These are phyloP conservation scores for Atherinomorus stipes DNA, from an alignment of 2,113 vertebrate species.

Conservation along the genomic window DNA sequence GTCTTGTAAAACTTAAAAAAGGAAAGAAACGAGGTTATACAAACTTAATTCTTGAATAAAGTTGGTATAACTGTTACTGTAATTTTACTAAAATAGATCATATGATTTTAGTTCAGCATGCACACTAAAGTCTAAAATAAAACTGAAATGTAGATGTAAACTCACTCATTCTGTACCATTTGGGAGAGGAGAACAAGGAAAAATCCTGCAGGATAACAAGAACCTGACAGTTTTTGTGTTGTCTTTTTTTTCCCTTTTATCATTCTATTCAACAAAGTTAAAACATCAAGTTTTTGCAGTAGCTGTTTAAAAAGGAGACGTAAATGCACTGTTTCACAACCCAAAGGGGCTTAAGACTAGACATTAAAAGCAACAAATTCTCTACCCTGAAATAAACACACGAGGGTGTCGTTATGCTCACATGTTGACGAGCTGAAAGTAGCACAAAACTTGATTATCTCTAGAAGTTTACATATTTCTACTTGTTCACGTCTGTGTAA, in stretches of 20 bases:
- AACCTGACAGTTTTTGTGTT: constrained; percentile 25
- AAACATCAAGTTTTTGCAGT: constrained; percentile 30
- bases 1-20: constrained; percentile 78
- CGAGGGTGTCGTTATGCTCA: constrained; percentile 10
- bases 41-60: constrained; percentile 60
- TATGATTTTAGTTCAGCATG: constrained; percentile 40
- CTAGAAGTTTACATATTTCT: constrained; percentile 35
- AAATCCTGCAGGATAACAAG: constrained; percentile 23
- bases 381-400: constrained; percentile 24
- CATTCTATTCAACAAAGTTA: constrained; percentile 30
- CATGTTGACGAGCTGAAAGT: constrained; percentile 17
- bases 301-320: constrained; percentile 36
- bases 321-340: constrained; percentile 55
- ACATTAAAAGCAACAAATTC: constrained; percentile 21
- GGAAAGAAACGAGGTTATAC: constrained; percentile 45
- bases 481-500: constrained; percentile 24
- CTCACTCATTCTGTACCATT: constrained; percentile 21
- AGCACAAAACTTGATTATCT: constrained; percentile 23
- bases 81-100: constrained; percentile 28
- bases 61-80: constrained; percentile 29
- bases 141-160: constrained; percentile 37
- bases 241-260: constrained; percentile 13
- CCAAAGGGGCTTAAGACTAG: constrained; percentile 45
- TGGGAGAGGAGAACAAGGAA: constrained; percentile 18
- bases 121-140: constrained; percentile 47